Evolutionary conservation across 2,888 invertebrate species (phyloP), one percentile per base, ranked within the genome.

Genomic region (Trissolcus brochymenae): DNA sequence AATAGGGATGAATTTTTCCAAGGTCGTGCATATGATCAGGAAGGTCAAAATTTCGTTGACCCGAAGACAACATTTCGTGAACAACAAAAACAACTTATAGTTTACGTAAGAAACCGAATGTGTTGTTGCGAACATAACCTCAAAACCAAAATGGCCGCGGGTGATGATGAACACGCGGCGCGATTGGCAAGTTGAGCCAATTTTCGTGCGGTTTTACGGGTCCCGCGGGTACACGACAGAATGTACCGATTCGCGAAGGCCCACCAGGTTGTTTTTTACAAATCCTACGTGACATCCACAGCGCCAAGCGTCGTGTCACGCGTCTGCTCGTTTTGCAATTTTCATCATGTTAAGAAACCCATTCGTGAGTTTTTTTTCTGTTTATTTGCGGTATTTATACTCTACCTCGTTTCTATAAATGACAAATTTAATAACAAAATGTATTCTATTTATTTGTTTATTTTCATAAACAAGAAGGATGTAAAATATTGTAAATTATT

Each of bases 281-380:
- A 53, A 21, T 62, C 21, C 2, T 53, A 41, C 62, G 41, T 53
- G 7, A 41, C 14, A 1, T 41, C 53, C 9, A 2, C 29, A 41
- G 41, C 41, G 16, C 41, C 41, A n/a, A 62, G 11, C 13, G 2
- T 46, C 13, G 19, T 35, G 16, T 46, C 55, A 4, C 41, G 35
- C 21, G n/a, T 60, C 19, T 68, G 68, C 35, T 60, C 68, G 11
- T 60, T 68, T 61, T 68, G 68, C 25, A 60, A 68, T 60, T 53
- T 68, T 35, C 49, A 60, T 25, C 68, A 68, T 19, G 21, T 29
- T 14, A 61, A 29, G 61, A 41, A 53, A 51, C 17, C 57, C 14
- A 57, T 50, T 16, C 46, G 68, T 68, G 46, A 60, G 68, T 68
- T 7, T 17, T 17, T 16, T 17, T 1, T 50, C 9, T 46, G 29